Percentiles rank a stretch among this genome's conserved stretches.
Evolutionary conservation across 2,797 vertebrate genomes (phyloP).

Genomic region (Enteromius radiatus): DNA sequence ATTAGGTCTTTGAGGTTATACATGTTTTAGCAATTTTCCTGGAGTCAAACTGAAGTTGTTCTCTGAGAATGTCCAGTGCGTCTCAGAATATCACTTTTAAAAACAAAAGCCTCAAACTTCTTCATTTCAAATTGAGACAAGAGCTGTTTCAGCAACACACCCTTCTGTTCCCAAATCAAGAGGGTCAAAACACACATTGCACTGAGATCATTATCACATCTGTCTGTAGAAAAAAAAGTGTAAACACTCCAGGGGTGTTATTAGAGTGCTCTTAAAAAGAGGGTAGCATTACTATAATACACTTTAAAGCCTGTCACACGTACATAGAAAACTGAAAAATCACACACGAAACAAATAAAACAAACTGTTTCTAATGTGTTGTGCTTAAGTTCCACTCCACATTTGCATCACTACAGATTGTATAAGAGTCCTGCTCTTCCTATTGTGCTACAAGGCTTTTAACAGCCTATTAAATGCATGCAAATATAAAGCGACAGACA

Average conservation of each 20-base stretch:
- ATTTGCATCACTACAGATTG: slow-evolving; percentile 19
- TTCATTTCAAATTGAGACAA: neutral
- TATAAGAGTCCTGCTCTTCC: slow-evolving; percentile 4
- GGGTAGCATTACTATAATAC: neutral
- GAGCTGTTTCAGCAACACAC: neutral
- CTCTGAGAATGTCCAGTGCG: neutral
- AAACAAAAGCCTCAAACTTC: slow-evolving; percentile 9
- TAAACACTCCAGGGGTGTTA: neutral
- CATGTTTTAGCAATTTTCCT: neutral
- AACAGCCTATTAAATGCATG: slow-evolving; percentile 28
- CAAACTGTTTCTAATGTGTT: neutral
- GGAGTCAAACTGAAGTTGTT: neutral
- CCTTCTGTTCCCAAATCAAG: neutral
- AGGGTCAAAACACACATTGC: neutral
- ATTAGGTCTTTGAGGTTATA: neutral
- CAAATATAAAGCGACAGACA: slow-evolving; percentile 25
- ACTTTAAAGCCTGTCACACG: neutral
- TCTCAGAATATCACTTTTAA: neutral
- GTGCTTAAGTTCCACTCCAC: neutral
- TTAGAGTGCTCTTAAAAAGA: neutral
- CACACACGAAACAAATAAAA: neutral
- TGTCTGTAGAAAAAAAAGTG: slow-evolving; percentile 6
- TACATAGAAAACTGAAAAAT: neutral
- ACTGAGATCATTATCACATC: neutral
- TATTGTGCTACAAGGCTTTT: neutral